phyloP scores from a whole-genome alignment of 2,113 vertebrate species.

The Willisornis vidua region DNA sequence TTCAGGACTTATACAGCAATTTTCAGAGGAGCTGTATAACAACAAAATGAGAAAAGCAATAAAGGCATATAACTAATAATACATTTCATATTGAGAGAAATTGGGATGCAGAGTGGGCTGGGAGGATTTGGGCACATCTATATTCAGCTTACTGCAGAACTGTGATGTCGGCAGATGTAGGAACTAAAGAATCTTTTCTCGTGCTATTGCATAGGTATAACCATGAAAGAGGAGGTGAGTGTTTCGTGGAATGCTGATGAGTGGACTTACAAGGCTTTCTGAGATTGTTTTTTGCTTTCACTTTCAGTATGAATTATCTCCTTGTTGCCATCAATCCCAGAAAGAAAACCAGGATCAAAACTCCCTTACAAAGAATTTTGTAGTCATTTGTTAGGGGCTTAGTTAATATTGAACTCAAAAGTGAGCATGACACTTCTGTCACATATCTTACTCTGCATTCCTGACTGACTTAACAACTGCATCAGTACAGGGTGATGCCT shows the following conservation, averaged over 20 bases:
- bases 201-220: not conserved
- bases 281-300: not conserved
- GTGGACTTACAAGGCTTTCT: not conserved
- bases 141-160: not conserved
- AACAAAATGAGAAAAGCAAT: constrained; percentile 8
- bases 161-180: not conserved
- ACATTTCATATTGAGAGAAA: not conserved
- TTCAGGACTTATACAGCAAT: not conserved
- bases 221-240: not conserved
- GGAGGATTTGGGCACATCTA: not conserved
- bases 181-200: not conserved
- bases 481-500: not conserved
- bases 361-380: not conserved
- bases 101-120: not conserved
- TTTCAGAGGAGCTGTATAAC: constrained; percentile 10
- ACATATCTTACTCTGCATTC: not conserved
- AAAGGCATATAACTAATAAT: not conserved
- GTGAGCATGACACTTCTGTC: not conserved
- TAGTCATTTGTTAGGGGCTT: not conserved
- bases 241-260: not conserved
- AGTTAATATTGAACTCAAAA: not conserved
- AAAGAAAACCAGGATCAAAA: not conserved
- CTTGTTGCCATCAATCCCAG: not conserved
- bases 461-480: not conserved
- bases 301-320: not conserved